phyloP scores from a whole-genome alignment of 2,797 vertebrate genomes.

The Mionectes olivaceus region DNA sequence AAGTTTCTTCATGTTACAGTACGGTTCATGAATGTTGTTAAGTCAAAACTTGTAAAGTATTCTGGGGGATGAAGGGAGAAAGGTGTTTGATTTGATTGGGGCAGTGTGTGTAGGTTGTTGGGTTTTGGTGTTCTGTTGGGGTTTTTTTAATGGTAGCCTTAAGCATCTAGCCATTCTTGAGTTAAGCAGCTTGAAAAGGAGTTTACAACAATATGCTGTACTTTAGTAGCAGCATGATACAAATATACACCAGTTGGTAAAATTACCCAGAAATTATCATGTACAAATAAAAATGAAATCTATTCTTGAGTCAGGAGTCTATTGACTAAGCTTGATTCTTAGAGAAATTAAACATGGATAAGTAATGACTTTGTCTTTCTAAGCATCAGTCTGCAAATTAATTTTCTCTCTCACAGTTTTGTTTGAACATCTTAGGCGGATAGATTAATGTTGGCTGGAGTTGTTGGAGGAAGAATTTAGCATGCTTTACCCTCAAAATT shows the following conservation, averaged over 20 bases:
- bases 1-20: not conserved
- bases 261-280: not conserved
- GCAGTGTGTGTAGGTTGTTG: not conserved
- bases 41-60: not conserved
- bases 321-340: not conserved
- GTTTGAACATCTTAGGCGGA: not conserved
- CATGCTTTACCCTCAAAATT: not conserved
- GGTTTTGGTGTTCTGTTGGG: not conserved
- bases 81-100: not conserved
- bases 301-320: not conserved
- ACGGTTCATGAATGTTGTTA: not conserved
- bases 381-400: not conserved
- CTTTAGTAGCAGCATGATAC: not conserved
- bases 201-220: not conserved
- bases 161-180: not conserved
- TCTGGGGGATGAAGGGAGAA: not conserved
- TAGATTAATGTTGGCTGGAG: not conserved
- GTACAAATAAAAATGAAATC: slow-evolving; percentile 25
- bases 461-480: not conserved
- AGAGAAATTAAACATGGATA: not conserved
- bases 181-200: not conserved
- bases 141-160: not conserved
- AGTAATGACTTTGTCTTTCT: not conserved
- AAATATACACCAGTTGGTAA: not conserved
- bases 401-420: not conserved